phyloP scores from a whole-genome alignment of 2,888 invertebrate species.

The Nysson spinosus region DNA sequence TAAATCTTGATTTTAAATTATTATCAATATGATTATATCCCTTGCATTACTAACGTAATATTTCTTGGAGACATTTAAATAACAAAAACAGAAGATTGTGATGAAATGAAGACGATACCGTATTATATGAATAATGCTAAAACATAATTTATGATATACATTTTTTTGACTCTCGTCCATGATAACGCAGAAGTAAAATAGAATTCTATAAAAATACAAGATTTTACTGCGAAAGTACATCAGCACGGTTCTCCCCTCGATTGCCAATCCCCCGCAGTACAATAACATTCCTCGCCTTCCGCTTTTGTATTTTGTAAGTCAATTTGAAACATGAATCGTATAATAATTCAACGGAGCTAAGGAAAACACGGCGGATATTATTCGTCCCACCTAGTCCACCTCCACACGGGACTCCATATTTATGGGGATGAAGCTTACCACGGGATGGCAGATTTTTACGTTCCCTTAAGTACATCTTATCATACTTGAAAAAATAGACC shows the following conservation, averaged over 20 bases:
- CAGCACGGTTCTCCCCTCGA: constrained; percentile 35
- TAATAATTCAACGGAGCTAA: constrained; percentile 75
- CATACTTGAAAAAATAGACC: background rate
- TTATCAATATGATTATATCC: too few relatives aligned
- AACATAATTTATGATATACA: constrained; percentile 18
- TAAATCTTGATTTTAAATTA: too few relatives aligned
- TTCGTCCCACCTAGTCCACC: constrained; percentile 67
- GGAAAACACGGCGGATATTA: constrained; percentile 74
- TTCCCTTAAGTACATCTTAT: constrained; percentile 29
- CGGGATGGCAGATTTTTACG: constrained; percentile 43
- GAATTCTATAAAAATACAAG: constrained; percentile 68
- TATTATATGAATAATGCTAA: constrained; percentile 12
- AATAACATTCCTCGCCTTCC: constrained; percentile 76
- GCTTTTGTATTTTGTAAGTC: constrained; percentile 77
- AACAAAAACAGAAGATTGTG: too few relatives aligned
- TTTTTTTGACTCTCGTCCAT: constrained; percentile 45
- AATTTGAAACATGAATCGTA: constrained; percentile 77
- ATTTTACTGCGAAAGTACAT: constrained; percentile 68
- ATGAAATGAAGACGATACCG: too few relatives aligned
- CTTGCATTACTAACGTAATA: too few relatives aligned
- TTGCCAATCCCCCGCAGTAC: constrained; percentile 61
- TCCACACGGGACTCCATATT: constrained; percentile 63
- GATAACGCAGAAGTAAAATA: constrained; percentile 39
- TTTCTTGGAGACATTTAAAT: too few relatives aligned
- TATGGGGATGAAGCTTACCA: constrained; percentile 52